Evolutionary conservation across 2,888 invertebrate species (phyloP).

Genomic region (Sphaeridia pumilis): DNA sequence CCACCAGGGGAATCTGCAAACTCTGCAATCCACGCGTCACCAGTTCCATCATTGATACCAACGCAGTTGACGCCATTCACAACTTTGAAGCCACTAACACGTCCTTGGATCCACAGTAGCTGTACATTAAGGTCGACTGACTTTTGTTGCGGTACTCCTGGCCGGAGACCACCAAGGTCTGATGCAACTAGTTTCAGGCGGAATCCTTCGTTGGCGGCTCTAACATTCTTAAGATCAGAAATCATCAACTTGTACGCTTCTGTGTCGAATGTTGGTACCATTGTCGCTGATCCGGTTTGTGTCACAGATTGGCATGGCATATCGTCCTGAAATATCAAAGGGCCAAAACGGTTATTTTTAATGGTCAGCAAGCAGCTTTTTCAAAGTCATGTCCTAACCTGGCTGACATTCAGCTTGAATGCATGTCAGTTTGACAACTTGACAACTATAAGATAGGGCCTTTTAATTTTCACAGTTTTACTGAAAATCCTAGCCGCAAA

Average conservation of each 20-base stretch:
- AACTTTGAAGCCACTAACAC: conserved; percentile 5
- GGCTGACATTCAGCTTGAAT: too few species aligned
- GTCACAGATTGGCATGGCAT: too few species aligned
- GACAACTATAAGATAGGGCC: too few species aligned
- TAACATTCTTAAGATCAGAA: conserved; percentile 12
- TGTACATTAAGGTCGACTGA: conserved; percentile 1
- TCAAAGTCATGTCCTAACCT: too few species aligned
- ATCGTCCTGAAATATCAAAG: too few species aligned
- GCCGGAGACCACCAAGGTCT: not conserved
- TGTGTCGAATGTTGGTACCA: conserved; percentile 10
- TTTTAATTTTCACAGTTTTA: too few species aligned
- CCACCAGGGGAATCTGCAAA: conserved; percentile 17
- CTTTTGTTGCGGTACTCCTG: not conserved
- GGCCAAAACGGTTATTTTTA: too few species aligned
- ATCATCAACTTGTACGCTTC: conserved; percentile 21
- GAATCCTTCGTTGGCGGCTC: too few species aligned
- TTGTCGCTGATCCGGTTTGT: too few species aligned
- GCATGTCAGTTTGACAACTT: too few species aligned
- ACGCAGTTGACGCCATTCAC: not conserved
- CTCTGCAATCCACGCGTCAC: conserved; percentile 13
- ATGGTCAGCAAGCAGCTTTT: too few species aligned
- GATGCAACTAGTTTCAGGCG: not conserved
- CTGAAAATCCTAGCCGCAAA: too few species aligned
- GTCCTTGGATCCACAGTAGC: conserved; percentile 26
- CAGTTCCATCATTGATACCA: conserved; percentile 14